These are phyloP conservation scores for Euphonia xanthogaster DNA, from an alignment of 2,797 vertebrate genomes.

Conservation along the genomic window DNA sequence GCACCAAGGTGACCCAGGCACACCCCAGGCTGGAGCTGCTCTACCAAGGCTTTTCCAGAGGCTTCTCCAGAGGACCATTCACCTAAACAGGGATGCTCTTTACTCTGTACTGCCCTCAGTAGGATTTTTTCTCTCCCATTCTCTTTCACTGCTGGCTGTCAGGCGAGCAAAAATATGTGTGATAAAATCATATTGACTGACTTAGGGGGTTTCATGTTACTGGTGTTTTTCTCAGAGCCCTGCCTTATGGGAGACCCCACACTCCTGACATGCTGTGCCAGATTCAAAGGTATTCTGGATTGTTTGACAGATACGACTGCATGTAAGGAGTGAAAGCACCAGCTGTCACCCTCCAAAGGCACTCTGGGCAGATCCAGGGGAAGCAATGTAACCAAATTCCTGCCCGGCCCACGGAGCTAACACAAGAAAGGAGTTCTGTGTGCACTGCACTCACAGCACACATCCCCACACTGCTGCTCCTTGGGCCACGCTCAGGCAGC, in stretches of 20 bases:
- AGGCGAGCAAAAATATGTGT: neutral
- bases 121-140: neutral
- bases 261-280: neutral
- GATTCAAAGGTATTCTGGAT: neutral
- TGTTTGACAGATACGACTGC: neutral
- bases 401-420: rapidly evolving
- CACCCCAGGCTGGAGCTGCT: neutral
- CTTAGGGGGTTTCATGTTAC: neutral
- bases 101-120: neutral
- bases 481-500: neutral
- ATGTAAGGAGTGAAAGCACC: neutral
- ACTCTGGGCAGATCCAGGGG: neutral
- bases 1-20: neutral
- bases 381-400: neutral
- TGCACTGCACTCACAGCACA: neutral
- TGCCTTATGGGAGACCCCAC: neutral
- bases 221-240: neutral
- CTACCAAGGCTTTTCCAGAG: neutral
- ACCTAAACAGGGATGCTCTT: neutral
- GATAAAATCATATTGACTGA: neutral
- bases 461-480: rapidly evolving
- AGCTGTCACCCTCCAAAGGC: neutral
- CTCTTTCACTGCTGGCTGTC: neutral
- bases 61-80: neutral
- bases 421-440: neutral